These are phyloP conservation scores for Platerodrilus igneus DNA, from an alignment of 2,888 invertebrate genomes.

Conservation along the genomic window DNA sequence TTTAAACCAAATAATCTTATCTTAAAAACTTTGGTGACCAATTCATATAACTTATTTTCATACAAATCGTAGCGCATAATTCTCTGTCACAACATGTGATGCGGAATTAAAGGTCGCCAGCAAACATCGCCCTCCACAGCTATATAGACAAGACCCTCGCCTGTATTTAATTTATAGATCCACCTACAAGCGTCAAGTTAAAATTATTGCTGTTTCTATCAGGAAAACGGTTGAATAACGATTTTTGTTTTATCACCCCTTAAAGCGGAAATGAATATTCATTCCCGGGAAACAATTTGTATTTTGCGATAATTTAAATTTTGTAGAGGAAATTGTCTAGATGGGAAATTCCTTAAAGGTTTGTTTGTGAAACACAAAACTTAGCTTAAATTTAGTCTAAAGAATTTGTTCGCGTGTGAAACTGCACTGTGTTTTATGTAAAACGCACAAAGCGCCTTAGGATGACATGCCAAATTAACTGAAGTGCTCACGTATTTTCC, in stretches of 20 bases:
- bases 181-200: conserved; percentile 34
- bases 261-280: conserved; percentile 36
- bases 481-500: no score
- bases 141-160: conserved; percentile 35
- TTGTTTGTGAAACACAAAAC: no score
- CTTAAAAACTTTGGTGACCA: no score
- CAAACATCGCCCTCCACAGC: conserved; percentile 35
- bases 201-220: conserved; percentile 38
- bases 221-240: conserved; percentile 36
- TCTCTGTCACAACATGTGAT: conserved; percentile 30
- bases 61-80: conserved; percentile 22
- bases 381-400: no score
- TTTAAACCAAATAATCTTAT: no score
- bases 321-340: conserved; percentile 18
- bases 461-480: no score
- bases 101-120: conserved; percentile 33
- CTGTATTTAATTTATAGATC: conserved; percentile 39
- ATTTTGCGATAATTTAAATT: conserved; percentile 30
- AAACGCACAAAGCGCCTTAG: no score
- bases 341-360: conserved; percentile 8
- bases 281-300: conserved; percentile 31
- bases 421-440: no score
- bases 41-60: no score
- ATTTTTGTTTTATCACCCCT: conserved; percentile 36
- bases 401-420: no score